Evolutionary conservation across 2,797 vertebrate species (phyloP).

Genomic region (Amblyraja radiata): DNA sequence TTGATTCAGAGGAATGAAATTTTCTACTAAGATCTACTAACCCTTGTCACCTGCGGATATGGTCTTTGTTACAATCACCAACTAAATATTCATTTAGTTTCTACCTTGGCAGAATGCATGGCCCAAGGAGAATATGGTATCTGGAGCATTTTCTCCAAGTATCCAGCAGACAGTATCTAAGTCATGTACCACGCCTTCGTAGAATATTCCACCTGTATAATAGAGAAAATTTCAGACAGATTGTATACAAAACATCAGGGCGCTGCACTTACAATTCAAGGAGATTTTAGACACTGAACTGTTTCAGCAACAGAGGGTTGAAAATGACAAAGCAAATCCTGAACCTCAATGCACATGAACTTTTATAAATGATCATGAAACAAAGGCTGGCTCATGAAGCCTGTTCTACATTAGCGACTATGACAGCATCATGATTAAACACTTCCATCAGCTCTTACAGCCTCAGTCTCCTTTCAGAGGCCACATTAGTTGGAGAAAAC

Average conservation of each 20-base stretch:
- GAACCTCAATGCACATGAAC: background rate
- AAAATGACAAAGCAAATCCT: background rate
- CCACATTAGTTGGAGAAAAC: no score
- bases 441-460: background rate
- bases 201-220: constrained; percentile 49
- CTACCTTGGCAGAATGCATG: constrained; percentile 50
- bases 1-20: background rate
- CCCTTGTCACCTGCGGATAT: background rate
- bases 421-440: background rate
- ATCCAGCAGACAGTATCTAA: constrained; percentile 46
- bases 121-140: constrained; percentile 49
- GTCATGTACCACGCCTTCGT: constrained; percentile 42
- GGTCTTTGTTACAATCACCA: background rate
- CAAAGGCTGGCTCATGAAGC: background rate
- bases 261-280: background rate
- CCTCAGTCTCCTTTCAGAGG: background rate
- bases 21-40: background rate
- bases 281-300: background rate
- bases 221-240: background rate
- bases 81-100: background rate
- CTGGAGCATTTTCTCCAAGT: constrained; percentile 46
- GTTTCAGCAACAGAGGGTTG: constrained; percentile 34
- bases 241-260: background rate
- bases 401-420: background rate
- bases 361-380: background rate